These are phyloP conservation scores for Uloborus plumipes DNA, from an alignment of 2,888 invertebrate species.

Conservation along the genomic window DNA sequence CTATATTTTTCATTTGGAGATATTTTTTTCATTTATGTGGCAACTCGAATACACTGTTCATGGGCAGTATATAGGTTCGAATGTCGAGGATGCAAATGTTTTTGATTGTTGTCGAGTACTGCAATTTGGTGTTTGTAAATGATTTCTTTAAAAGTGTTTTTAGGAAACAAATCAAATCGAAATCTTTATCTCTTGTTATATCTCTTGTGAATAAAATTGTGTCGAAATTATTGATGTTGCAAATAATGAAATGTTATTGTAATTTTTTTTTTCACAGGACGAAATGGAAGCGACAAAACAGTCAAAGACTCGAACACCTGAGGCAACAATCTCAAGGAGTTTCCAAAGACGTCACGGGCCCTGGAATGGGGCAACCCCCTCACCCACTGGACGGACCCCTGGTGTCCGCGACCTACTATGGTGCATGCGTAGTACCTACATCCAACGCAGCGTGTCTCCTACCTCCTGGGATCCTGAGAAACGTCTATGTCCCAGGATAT, in stretches of 20 bases:
- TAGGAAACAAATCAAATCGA: too few species aligned
- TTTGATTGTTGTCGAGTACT: too few species aligned
- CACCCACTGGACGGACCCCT: slow-evolving; percentile 44
- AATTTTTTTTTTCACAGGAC: slow-evolving; percentile 69
- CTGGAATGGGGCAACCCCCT: slow-evolving; percentile 18
- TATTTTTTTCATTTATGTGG: too few species aligned
- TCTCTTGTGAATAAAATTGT: too few species aligned
- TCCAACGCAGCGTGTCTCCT: slow-evolving; percentile 38
- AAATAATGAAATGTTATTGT: background rate
- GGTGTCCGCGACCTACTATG: slow-evolving; percentile 61
- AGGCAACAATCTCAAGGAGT: slow-evolving; percentile 46
- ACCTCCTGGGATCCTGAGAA: slow-evolving; percentile 59
- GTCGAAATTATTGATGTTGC: too few species aligned
- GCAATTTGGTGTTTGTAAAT: too few species aligned
- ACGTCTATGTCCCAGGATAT: slow-evolving; percentile 59
- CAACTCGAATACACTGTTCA: too few species aligned
- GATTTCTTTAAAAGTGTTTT: too few species aligned
- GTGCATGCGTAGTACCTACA: slow-evolving; percentile 60
- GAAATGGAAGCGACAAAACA: slow-evolving; percentile 78
- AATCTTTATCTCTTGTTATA: too few species aligned
- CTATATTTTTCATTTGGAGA: too few species aligned
- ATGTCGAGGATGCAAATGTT: too few species aligned
- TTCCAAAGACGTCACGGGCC: slow-evolving; percentile 9
- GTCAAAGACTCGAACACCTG: slow-evolving; percentile 74
- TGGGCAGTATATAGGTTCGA: too few species aligned